These are phyloP conservation scores for Ibycter americanus DNA, from an alignment of 2,797 vertebrate genomes.

Conservation along the genomic window DNA sequence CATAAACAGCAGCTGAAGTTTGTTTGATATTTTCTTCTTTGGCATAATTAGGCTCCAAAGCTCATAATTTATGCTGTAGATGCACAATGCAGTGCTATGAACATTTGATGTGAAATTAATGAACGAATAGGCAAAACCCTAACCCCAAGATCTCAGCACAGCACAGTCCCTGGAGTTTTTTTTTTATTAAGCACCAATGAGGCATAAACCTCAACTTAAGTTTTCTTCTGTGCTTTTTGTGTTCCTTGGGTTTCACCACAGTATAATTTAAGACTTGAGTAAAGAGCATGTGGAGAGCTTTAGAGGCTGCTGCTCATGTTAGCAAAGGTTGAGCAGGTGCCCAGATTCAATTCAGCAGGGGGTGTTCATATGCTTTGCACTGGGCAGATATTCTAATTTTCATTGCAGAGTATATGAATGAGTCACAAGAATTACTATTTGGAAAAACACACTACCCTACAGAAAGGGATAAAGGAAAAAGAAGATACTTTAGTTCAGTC, in stretches of 20 bases:
- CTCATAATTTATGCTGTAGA: background rate
- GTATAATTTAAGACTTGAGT: background rate
- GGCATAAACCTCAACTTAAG: background rate
- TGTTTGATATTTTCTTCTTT: background rate
- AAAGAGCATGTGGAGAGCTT: background rate
- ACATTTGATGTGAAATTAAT: background rate
- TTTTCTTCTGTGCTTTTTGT: background rate
- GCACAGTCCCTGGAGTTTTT: background rate
- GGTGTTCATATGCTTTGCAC: background rate
- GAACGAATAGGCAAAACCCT: background rate
- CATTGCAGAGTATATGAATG: background rate
- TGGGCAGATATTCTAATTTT: background rate
- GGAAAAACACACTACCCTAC: background rate
- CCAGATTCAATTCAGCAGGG: background rate
- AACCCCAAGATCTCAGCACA: background rate
- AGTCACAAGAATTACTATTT: background rate
- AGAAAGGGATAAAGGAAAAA: background rate
- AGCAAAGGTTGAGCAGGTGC: background rate
- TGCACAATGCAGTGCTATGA: background rate
- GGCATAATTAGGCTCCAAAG: background rate
- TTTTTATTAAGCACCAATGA: background rate
- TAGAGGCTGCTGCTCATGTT: background rate
- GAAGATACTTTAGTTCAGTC: background rate
- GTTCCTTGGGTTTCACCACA: background rate
- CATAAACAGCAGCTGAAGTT: background rate